Evolutionary conservation across 2,113 vertebrate genomes (phyloP).

Genomic region (Cochlearius cochlearius): DNA sequence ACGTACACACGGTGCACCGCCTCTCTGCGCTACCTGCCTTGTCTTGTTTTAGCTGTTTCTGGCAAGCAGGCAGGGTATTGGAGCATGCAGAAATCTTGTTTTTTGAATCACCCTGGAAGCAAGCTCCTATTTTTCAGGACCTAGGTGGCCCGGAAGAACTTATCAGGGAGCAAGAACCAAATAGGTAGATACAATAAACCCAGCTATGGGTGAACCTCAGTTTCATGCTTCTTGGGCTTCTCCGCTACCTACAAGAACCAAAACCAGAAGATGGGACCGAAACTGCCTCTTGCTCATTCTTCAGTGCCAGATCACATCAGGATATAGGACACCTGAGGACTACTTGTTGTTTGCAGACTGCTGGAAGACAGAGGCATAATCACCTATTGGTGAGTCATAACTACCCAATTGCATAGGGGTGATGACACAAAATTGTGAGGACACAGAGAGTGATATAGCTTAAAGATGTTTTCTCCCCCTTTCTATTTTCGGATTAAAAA

Average conservation of each 20-base stretch:
- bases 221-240: background rate
- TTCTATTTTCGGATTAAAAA: background rate
- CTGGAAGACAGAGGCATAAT: background rate
- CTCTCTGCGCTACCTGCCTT: slow-evolving; percentile 23
- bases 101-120: background rate
- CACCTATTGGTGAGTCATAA: slow-evolving; percentile 19
- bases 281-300: slow-evolving; percentile 8
- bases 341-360: background rate
- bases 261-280: background rate
- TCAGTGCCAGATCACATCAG: slow-evolving; percentile 18
- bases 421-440: background rate
- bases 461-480: background rate
- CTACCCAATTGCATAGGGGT: background rate
- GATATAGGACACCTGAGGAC: background rate
- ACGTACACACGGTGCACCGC: background rate
- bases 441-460: background rate
- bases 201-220: background rate
- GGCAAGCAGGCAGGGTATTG: slow-evolving; percentile 7
- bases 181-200: background rate
- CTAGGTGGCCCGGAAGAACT: background rate
- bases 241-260: background rate
- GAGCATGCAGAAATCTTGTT: background rate
- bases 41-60: background rate
- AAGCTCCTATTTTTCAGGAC: background rate
- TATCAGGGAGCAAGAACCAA: background rate